These are phyloP conservation scores for Excalfactoria chinensis DNA, from an alignment of 2,113 vertebrate genomes.

Conservation along the genomic window DNA sequence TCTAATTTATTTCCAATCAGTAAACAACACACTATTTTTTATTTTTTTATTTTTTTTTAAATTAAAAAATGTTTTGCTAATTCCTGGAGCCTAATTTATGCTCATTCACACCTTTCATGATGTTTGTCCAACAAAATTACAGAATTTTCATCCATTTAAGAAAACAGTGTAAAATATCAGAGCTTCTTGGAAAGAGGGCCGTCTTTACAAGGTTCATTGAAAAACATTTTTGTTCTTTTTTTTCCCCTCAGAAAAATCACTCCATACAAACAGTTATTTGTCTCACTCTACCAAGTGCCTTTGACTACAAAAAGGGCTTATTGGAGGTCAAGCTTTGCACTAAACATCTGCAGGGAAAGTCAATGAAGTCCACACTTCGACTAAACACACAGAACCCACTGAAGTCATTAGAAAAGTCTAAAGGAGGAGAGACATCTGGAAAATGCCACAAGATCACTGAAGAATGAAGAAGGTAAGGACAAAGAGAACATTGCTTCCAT, in stretches of 20 bases:
- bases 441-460: not conserved
- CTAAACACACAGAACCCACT: not conserved
- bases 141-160: not conserved
- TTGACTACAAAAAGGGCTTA: not conserved
- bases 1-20: not conserved
- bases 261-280: not conserved
- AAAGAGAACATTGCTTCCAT: not conserved
- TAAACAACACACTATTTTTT: not conserved
- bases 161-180: not conserved
- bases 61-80: slow-evolving; percentile 10
- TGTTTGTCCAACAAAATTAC: not conserved
- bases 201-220: not conserved
- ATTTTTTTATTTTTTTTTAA: too few species aligned
- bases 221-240: not conserved
- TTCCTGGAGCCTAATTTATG: slow-evolving; percentile 1
- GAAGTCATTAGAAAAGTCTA: not conserved
- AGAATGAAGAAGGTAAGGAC: not conserved
- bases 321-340: not conserved
- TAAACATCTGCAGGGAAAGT: not conserved
- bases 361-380: not conserved
- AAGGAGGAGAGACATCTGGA: not conserved
- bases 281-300: not conserved
- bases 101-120: slow-evolving; percentile 19
- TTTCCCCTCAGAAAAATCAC: not conserved
- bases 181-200: not conserved